Evolutionary conservation across 2,797 vertebrate species (phyloP), one percentile per base, ranked within the genome.

Genomic region (Acanthornis magna): DNA sequence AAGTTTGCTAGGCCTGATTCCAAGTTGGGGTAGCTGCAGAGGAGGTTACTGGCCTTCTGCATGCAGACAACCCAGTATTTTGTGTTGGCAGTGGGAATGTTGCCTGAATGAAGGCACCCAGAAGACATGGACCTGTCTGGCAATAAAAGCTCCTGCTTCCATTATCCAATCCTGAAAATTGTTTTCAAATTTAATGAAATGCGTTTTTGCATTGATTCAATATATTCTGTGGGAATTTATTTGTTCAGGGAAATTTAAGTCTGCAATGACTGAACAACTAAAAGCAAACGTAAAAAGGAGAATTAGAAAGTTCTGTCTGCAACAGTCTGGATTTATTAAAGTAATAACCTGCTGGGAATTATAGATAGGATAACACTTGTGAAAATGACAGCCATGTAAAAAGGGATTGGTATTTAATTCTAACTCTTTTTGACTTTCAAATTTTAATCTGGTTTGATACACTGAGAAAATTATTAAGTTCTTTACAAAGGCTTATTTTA

Each of bases 401-500:
- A 92, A 90, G n/a, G 45, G 38, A 91, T 23, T 55, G 10, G 20
- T 36, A 47, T 91, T 86, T 89, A 57, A 84, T 72, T 91, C 61
- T 73, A 83, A 21, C 10, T 53, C 34, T 32, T 79, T 72, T 66
- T 88, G 34, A 85, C 27, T 80, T 83, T 30, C 42, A 61, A 38
- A 62, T 85, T 93, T 89, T 92, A 88, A 90, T 67, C 55, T 62
- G 36, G 9, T n/a, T 89, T 93, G 61, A 48, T 91, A 74, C 26
- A 70, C 11, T 47, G 47, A 78, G n/a, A 7, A 86, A 85, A 89
- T 71, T 51, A 88, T 58, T 77, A 71, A 68, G 5, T 87, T 80
- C 58, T 96, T 93, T 65, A 89, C 70, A 90, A 89, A 85, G 2
- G 8, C 54, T 87, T 89, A 42, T 75, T 91, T 93, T 73, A 96